Evolutionary conservation across 2,797 vertebrate genomes (phyloP).

Genomic region (Petrocephalus sullivani): DNA sequence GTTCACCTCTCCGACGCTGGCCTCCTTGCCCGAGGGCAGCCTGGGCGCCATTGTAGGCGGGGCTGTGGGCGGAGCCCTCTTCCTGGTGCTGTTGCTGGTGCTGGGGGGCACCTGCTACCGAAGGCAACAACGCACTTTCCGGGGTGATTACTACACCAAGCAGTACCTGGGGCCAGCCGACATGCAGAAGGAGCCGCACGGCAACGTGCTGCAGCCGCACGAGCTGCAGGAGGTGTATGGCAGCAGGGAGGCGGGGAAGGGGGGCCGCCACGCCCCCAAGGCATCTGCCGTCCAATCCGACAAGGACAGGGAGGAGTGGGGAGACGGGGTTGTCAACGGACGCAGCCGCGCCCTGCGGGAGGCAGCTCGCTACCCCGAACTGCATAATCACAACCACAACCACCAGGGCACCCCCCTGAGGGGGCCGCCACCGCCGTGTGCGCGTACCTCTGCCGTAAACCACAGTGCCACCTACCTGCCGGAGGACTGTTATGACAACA

Average conservation of each 20-base stretch:
- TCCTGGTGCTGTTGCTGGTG: constrained; percentile 83
- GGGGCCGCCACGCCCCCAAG: constrained; percentile 33
- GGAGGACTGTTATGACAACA: constrained; percentile 79
- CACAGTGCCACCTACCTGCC: constrained; percentile 78
- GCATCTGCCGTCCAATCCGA: constrained; percentile 67
- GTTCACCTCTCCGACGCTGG: constrained; percentile 82
- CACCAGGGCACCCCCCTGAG: constrained; percentile 51
- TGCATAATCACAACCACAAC: constrained; percentile 49
- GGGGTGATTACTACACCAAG: constrained; percentile 93
- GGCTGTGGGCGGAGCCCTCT: constrained; percentile 89
- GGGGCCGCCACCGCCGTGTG: constrained; percentile 35
- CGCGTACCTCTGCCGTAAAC: constrained; percentile 44
- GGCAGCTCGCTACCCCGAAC: constrained; percentile 46
- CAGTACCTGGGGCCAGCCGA: constrained; percentile 85
- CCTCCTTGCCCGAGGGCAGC: constrained; percentile 82
- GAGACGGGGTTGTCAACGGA: constrained; percentile 72
- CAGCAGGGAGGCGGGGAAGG: constrained; percentile 10
- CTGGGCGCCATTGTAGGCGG: constrained; percentile 87
- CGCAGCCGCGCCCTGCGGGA: constrained; percentile 72
- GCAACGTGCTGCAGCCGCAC: constrained; percentile 74
- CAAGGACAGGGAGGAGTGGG: constrained; percentile 80
- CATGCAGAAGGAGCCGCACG: constrained; percentile 85
- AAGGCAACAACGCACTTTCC: constrained; percentile 84
- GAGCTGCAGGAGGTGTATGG: constrained; percentile 72
- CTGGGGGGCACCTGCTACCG: constrained; percentile 80